Evolutionary conservation across 2,113 vertebrate species (phyloP), one percentile per base, ranked within the genome.

Genomic region (Notiomystis cincta): DNA sequence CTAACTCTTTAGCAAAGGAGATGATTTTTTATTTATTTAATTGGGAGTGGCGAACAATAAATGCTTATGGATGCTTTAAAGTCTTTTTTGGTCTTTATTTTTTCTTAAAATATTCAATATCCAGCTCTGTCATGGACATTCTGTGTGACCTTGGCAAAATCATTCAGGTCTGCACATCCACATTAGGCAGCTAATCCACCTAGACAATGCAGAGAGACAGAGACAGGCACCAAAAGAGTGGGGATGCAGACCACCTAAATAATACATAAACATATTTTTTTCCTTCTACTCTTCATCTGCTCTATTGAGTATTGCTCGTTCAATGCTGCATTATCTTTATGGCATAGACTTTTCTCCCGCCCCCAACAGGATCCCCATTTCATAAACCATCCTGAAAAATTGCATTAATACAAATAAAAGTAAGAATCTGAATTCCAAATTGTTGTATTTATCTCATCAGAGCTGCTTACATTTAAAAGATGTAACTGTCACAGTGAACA

Each of bases 181-280:
- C 47, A 71, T 93, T 25, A 97, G 64, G 82, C 82, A 93, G 80
- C n/a, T 75, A 95, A 95, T 92, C 58, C 89, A 95, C 89, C 79
- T 62, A 62, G 67, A 90, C 75, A 95, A 95, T 44, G 76, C 67
- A 93, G 82, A 78, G 83, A 96, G 90, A 91, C 51, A 71, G 87
- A 97, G 88, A 83, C 85, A 92, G 96, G 90, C 90, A 95, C 71
- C 90, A 88, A 95, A 95, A 80, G 80, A 78, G 44, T 44, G 56
- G 67, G 79, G 72, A 93, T 84, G 86, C 93, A 97, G 91, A 94
- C 93, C 92, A 92, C 89, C 96, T 96, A 96, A 92, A 96, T 96
- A 93, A 97, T 94, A 95, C 70, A 96, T 95, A 90, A 95, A 94
- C 85, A 76, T 67, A 15, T 73, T 81, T 65, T 91, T 91, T 93